Conservation (phyloP, 2,888 invertebrate genomes). For the Nipponacmea schrenckii region DNA sequence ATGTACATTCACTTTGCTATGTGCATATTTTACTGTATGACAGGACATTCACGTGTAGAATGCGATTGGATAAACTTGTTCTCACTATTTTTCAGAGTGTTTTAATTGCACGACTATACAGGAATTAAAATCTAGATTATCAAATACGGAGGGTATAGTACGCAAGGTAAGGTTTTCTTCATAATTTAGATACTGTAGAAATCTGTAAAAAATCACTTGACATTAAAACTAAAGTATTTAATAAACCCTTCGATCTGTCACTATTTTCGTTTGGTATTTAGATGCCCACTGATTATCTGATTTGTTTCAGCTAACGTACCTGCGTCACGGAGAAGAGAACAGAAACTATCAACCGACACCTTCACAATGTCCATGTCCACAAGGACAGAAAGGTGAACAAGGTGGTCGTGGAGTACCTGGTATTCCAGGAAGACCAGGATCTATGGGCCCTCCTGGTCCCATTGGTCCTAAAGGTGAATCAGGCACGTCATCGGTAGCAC, state of each 20-base stretch:
- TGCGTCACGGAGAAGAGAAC: no score
- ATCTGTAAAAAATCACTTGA: no score
- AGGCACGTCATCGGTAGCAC: not conserved
- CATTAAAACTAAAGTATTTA: no score
- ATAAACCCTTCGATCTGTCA: no score
- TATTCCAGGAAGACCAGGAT: not conserved
- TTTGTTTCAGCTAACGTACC: no score
- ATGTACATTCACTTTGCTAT: no score
- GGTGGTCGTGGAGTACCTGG: not conserved
- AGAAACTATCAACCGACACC: no score
- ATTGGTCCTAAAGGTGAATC: not conserved
- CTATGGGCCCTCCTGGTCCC: not conserved
- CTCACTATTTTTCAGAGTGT: conserved; percentile 16
- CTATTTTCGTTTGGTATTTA: no score
- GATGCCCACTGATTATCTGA: no score
- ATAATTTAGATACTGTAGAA: not conserved
- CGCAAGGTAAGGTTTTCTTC: conserved; percentile 1
- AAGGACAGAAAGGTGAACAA: not conserved
- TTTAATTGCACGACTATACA: conserved; percentile 20
- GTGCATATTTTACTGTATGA: no score
- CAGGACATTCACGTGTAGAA: no score
- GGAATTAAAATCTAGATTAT: conserved; percentile 13
- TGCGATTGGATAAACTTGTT: no score
- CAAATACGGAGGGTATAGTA: conserved; percentile 12
- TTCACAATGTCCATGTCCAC: not conserved